Evolutionary conservation across 2,113 vertebrate genomes (phyloP).

Genomic region (Engystomops pustulosus): DNA sequence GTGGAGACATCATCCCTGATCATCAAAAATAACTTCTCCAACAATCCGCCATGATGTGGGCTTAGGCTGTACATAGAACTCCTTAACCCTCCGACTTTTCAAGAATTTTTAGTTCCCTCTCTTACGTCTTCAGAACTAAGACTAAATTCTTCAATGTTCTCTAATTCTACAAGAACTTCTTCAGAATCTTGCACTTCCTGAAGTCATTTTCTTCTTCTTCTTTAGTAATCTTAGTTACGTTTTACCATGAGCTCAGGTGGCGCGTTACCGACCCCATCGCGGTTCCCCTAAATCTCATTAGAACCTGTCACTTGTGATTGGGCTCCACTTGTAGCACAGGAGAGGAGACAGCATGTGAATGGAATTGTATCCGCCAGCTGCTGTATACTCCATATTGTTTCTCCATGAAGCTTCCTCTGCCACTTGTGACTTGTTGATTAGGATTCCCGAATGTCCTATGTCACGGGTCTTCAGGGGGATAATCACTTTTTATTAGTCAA

Average conservation of each 20-base stretch:
- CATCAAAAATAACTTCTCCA: too few species aligned
- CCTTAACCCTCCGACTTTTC: too few species aligned
- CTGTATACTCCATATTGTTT: not conserved
- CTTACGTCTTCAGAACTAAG: too few species aligned
- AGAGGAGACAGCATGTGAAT: not conserved
- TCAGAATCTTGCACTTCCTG: not conserved
- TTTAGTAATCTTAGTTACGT: not conserved
- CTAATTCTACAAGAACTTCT: not conserved
- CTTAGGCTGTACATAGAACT: too few species aligned
- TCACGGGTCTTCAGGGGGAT: not conserved
- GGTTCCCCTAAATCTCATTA: slow-evolving; percentile 14
- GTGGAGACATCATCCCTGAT: too few species aligned
- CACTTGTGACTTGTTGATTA: not conserved
- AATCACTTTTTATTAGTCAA: too few species aligned
- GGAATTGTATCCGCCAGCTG: not conserved
- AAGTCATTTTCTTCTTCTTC: not conserved
- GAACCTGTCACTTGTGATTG: not conserved
- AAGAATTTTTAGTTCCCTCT: too few species aligned
- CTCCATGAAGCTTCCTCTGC: not conserved
- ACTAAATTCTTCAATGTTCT: not conserved
- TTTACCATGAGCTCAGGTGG: not conserved
- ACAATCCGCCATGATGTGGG: too few species aligned
- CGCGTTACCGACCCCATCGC: not conserved
- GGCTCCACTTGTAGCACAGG: not conserved
- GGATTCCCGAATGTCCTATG: not conserved